These are phyloP conservation scores for Heliopora coerulea DNA, from an alignment of 92 coral and sea anemone genomes.

Conservation along the genomic window DNA sequence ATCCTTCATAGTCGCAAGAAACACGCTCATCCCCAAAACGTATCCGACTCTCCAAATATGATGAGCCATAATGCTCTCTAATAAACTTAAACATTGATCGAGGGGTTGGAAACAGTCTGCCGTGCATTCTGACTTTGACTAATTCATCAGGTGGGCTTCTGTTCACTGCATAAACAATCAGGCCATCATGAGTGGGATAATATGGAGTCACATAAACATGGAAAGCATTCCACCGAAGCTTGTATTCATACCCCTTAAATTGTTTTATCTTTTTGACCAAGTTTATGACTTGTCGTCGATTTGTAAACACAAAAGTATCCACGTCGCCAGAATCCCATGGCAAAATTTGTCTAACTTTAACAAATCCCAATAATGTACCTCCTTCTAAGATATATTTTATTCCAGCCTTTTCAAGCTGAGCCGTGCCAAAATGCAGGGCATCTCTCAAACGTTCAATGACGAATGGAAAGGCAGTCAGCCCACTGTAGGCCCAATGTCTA, in stretches of 20 bases:
- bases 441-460: slow-evolving; percentile 21
- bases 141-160: slow-evolving; percentile 16
- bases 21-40: slow-evolving; percentile 45
- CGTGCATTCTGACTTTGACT: slow-evolving; percentile 26
- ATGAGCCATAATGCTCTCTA: slow-evolving; percentile 31
- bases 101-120: slow-evolving; percentile 22
- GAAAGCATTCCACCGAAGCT: slow-evolving; percentile 38
- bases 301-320: slow-evolving; percentile 34
- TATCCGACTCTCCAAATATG: slow-evolving; percentile 37
- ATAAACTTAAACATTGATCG: slow-evolving; percentile 28
- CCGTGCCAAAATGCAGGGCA: slow-evolving; percentile 26
- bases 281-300: slow-evolving; percentile 16
- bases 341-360: slow-evolving; percentile 22
- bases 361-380: slow-evolving; percentile 30
- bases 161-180: slow-evolving; percentile 27
- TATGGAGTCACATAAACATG: slow-evolving; percentile 39
- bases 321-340: slow-evolving; percentile 40
- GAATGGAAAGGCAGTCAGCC: slow-evolving; percentile 38
- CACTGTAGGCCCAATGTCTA: slow-evolving; percentile 38
- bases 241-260: slow-evolving; percentile 16
- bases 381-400: slow-evolving; percentile 25
- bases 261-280: slow-evolving; percentile 23
- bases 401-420: slow-evolving; percentile 20
- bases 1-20: slow-evolving; percentile 40
- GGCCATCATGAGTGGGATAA: slow-evolving; percentile 33